Percentiles rank a stretch among this genome's conserved stretches.
Evolutionary conservation across 2,888 invertebrate species (phyloP).

Genomic region (Pycnomerus fuliginosus): DNA sequence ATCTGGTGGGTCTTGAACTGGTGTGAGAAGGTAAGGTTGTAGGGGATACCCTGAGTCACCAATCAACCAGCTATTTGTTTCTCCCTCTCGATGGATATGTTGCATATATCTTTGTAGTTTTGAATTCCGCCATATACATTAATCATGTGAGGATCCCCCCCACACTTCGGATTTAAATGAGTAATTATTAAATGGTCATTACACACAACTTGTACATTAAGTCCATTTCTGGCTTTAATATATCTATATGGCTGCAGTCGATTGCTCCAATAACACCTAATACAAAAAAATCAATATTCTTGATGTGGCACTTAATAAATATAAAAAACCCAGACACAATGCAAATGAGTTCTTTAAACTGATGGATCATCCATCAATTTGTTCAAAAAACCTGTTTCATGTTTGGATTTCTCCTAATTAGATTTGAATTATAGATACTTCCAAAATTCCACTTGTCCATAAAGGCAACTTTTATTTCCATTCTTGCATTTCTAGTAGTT

Average conservation of each 20-base stretch:
- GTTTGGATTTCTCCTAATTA: too few species aligned
- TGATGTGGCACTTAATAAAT: neutral
- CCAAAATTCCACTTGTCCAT: neutral
- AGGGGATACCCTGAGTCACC: slow-evolving; percentile 20
- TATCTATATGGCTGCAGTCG: slow-evolving; percentile 2
- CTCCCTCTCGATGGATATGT: neutral
- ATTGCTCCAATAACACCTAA: slow-evolving; percentile 3
- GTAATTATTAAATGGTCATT: slow-evolving; percentile 2
- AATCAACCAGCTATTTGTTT: slow-evolving; percentile 8
- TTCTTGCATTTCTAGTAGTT: too few species aligned
- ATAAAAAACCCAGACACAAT: neutral
- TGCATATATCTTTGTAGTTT: slow-evolving; percentile 4
- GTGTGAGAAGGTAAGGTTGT: slow-evolving; percentile 10
- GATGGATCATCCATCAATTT: too few species aligned
- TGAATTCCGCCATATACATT: slow-evolving; percentile 5
- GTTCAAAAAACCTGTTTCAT: too few species aligned
- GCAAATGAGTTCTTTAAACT: too few species aligned
- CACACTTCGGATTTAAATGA: slow-evolving; percentile 11
- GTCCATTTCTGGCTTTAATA: neutral
- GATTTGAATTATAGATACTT: too few species aligned
- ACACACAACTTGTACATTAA: slow-evolving; percentile 12
- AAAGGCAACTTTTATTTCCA: too few species aligned
- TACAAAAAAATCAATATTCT: neutral
- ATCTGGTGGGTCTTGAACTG: slow-evolving; percentile 5
- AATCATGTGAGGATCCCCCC: slow-evolving; percentile 7